These are phyloP conservation scores for Neotoxoptera formosana DNA, from an alignment of 1,140 invertebrate species.

Conservation along the genomic window DNA sequence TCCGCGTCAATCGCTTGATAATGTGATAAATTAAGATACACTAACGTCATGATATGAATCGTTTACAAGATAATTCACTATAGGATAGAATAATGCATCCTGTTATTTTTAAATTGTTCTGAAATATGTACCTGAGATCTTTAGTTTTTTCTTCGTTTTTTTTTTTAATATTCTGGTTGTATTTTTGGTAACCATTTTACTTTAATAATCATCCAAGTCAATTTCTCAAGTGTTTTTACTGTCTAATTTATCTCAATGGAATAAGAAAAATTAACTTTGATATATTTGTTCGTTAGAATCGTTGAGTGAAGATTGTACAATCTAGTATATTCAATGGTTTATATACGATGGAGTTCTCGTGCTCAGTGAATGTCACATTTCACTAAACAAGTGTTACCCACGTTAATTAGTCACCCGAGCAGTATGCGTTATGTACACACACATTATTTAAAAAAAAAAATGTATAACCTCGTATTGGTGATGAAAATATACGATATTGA, in stretches of 20 bases:
- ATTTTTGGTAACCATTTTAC: not conserved
- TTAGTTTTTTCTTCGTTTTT: not conserved
- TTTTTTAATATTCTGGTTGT: not conserved
- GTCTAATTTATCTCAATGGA: not conserved
- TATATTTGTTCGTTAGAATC: not conserved
- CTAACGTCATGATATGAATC: not conserved
- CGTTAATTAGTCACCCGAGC: not conserved
- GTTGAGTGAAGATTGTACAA: not conserved
- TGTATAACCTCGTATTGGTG: not conserved
- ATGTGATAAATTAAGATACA: not conserved
- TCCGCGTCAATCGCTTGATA: not conserved
- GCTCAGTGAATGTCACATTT: not conserved
- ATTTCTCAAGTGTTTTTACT: not conserved
- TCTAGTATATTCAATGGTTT: not conserved
- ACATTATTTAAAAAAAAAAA: not conserved
- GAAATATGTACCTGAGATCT: not conserved
- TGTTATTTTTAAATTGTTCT: not conserved
- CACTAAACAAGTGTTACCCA: conserved; percentile 1
- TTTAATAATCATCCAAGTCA: not conserved
- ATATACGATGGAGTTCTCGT: not conserved
- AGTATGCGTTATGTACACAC: not conserved
- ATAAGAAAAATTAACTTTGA: not conserved
- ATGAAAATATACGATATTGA: not conserved
- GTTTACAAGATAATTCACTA: not conserved
- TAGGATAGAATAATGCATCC: not conserved